Conservation (phyloP, 2,888 invertebrate species). For the Drosophila anceps region DNA sequence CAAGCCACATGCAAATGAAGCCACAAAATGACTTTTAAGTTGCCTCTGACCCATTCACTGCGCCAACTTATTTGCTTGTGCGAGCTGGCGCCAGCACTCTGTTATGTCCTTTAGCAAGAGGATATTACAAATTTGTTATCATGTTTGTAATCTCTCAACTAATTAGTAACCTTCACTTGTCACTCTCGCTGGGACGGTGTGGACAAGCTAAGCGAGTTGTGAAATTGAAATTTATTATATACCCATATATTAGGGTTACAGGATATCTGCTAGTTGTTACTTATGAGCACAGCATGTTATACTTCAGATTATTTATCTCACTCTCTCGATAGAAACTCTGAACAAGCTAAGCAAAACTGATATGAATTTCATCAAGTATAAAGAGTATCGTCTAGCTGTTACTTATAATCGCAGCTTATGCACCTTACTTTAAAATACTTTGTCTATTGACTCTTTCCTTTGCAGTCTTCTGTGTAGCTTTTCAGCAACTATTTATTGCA, state of each 20-base stretch:
- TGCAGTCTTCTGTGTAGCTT: background rate
- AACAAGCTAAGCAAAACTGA: background rate
- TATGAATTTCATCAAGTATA: background rate
- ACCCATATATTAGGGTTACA: background rate
- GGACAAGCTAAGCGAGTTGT: background rate
- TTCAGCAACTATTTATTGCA: constrained; percentile 8
- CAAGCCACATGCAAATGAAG: constrained; percentile 67
- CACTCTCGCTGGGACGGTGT: background rate
- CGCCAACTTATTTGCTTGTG: constrained; percentile 25
- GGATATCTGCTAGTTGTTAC: background rate
- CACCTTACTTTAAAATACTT: background rate
- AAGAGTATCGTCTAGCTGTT: background rate
- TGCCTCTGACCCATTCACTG: constrained; percentile 18
- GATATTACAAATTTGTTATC: constrained; percentile 18
- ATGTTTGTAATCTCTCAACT: constrained; percentile 7
- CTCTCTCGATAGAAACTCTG: no score
- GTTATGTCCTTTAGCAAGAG: background rate
- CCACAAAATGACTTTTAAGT: constrained; percentile 69
- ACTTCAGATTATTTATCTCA: no score
- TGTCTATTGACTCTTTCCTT: background rate
- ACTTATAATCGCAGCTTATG: no score
- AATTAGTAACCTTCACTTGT: constrained; percentile 6
- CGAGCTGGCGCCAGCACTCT: constrained; percentile 33
- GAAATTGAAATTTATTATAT: background rate
- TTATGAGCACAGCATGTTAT: no score